Conservation (phyloP, 1,140 invertebrate species). For the Drosophila lacteicornis region DNA sequence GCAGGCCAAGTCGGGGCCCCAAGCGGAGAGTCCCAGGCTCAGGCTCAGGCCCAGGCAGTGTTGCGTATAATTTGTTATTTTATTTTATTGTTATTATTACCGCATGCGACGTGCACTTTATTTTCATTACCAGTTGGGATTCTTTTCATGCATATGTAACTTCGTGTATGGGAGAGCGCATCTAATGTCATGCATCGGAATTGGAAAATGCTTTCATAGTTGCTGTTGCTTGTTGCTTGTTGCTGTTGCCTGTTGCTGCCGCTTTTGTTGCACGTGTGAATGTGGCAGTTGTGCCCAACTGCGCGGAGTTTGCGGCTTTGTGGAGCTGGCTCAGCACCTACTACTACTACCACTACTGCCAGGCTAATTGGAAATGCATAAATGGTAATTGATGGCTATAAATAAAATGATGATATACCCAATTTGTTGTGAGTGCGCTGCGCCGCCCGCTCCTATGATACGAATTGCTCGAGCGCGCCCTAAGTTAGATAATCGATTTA, state of each 20-base stretch:
- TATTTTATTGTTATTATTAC: conserved; percentile 84
- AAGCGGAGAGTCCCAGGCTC: conserved; percentile 28
- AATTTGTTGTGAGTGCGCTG: conserved; percentile 36
- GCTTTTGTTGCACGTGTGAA: conserved; percentile 72
- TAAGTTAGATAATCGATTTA: conserved; percentile 33
- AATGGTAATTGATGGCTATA: conserved; percentile 72
- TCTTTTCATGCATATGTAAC: conserved; percentile 77
- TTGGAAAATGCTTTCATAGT: conserved; percentile 54
- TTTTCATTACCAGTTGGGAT: conserved; percentile 82
- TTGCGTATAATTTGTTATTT: conserved; percentile 84
- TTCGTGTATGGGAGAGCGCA: conserved; percentile 64
- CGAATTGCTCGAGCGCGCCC: conserved; percentile 11
- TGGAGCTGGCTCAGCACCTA: conserved; percentile 46
- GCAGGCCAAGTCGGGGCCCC: conserved; percentile 18
- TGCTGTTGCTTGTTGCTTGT: conserved; percentile 15
- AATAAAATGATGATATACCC: conserved; percentile 55
- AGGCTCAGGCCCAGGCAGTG: conserved; percentile 54
- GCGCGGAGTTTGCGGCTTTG: conserved; percentile 7
- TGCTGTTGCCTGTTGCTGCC: conserved; percentile 7
- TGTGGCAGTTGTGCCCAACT: conserved; percentile 44
- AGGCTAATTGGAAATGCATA: conserved; percentile 73
- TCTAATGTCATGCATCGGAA: conserved; percentile 58
- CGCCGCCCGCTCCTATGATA: conserved; percentile 6
- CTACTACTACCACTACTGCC: conserved; percentile 52
- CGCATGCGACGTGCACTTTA: conserved; percentile 83